Evolutionary conservation across 2,113 vertebrate species (phyloP).

Genomic region (Chionomys nivalis): DNA sequence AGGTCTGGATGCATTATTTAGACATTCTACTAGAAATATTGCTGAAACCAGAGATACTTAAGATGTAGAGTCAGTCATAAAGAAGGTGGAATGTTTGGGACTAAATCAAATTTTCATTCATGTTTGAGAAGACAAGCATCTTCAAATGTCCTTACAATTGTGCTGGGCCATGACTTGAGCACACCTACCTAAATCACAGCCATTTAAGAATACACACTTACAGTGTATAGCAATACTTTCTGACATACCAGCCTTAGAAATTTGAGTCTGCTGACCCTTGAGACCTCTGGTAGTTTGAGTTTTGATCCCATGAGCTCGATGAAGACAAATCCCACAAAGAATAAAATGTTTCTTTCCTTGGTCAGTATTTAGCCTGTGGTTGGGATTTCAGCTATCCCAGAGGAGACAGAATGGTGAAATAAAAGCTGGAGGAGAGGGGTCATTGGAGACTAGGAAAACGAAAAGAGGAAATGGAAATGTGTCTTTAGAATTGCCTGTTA

Average conservation of each 20-base stretch:
- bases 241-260: not conserved
- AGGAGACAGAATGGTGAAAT: constrained; percentile 10
- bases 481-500: not conserved
- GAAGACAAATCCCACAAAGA: not conserved
- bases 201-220: not conserved
- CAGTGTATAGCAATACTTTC: not conserved
- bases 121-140: not conserved
- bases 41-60: not conserved
- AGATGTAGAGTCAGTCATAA: not conserved
- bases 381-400: constrained; percentile 23
- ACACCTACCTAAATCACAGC: not conserved
- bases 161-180: not conserved
- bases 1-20: not conserved
- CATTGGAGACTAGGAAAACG: not conserved
- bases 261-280: not conserved
- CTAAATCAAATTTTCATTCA: not conserved
- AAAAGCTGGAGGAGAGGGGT: not conserved
- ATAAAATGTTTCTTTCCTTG: constrained; percentile 64
- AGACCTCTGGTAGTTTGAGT: not conserved
- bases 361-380: constrained; percentile 67
- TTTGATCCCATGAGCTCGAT: constrained; percentile 1
- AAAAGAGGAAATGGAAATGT: not conserved
- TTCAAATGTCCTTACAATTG: not conserved
- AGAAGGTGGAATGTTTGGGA: not conserved
- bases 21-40: not conserved